These are phyloP conservation scores for Drosophila greeni DNA, from an alignment of 2,888 invertebrate genomes.

Conservation along the genomic window DNA sequence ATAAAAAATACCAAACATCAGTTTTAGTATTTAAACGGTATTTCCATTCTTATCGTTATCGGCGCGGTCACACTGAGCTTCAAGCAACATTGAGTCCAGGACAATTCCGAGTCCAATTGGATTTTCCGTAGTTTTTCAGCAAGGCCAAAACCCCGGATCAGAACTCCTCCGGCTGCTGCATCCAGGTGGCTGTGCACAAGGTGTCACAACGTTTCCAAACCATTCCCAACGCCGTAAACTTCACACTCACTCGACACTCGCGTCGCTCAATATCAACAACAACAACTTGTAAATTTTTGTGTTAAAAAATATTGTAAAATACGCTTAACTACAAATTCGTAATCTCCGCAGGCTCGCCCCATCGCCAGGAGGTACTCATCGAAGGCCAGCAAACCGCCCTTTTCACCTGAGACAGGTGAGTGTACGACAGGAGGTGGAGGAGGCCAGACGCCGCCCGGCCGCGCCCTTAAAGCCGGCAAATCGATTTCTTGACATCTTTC, in stretches of 20 bases:
- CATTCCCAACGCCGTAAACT: not conserved
- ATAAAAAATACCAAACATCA: too few relatives aligned
- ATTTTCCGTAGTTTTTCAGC: slow-evolving; percentile 6
- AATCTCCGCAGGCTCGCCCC: slow-evolving; percentile 7
- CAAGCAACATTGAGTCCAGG: slow-evolving; percentile 1
- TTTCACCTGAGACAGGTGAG: slow-evolving; percentile 52
- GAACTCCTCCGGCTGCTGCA: not conserved
- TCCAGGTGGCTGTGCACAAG: slow-evolving; percentile 4
- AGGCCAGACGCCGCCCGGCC: slow-evolving; percentile 41
- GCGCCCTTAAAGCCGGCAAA: slow-evolving; percentile 45
- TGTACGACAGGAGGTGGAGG: slow-evolving; percentile 7
- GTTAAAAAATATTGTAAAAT: slow-evolving; percentile 1
- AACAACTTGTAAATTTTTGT: slow-evolving; percentile 3
- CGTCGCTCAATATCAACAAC: not conserved
- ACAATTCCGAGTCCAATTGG: not conserved
- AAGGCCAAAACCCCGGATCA: not conserved
- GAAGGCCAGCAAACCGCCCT: slow-evolving; percentile 13
- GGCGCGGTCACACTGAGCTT: slow-evolving; percentile 11
- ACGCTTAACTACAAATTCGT: not conserved
- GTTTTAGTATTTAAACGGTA: slow-evolving; percentile 2
- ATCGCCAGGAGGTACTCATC: slow-evolving; percentile 16
- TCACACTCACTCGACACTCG: not conserved
- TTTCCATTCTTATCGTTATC: not conserved
- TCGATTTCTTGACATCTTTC: slow-evolving; percentile 36
- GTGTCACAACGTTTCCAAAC: not conserved